Evolutionary conservation across 2,888 invertebrate genomes (phyloP).

Genomic region (Zygaena filipendulae): DNA sequence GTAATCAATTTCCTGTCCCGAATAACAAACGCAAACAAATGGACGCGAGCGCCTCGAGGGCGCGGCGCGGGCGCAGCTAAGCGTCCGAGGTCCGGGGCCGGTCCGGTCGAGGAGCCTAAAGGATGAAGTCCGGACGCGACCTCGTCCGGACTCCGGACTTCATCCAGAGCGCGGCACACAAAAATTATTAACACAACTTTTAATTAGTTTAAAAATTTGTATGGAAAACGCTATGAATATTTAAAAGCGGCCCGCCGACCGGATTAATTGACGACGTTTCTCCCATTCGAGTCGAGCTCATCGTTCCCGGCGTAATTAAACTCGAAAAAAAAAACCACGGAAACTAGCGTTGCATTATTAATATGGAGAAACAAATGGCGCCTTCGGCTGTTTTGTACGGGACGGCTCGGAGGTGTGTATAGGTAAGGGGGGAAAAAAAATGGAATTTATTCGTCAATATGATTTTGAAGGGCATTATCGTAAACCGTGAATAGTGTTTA

Average conservation of each 20-base stretch:
- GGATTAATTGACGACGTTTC: slow-evolving; percentile 57
- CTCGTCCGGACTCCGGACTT: slow-evolving; percentile 28
- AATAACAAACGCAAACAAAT: slow-evolving; percentile 22
- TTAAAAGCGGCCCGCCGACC: slow-evolving; percentile 52
- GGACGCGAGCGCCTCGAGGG: slow-evolving; percentile 7
- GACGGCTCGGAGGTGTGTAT: no score
- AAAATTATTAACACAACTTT: slow-evolving; percentile 51
- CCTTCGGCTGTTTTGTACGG: slow-evolving; percentile 43
- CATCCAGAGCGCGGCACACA: slow-evolving; percentile 24
- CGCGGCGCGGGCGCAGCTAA: slow-evolving; percentile 12
- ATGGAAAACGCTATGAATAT: slow-evolving; percentile 63
- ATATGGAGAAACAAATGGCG: slow-evolving; percentile 58
- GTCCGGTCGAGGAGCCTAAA: slow-evolving; percentile 4
- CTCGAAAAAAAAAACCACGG: slow-evolving; percentile 40
- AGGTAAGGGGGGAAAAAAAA: no score
- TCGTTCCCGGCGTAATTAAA: slow-evolving; percentile 48
- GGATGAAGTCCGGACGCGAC: slow-evolving; percentile 23
- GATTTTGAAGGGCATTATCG: slow-evolving; percentile 59
- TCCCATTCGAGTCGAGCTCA: slow-evolving; percentile 28
- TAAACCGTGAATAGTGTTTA: slow-evolving; percentile 60
- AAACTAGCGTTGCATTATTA: slow-evolving; percentile 53
- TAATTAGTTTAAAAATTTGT: slow-evolving; percentile 64
- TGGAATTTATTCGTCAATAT: slow-evolving; percentile 61
- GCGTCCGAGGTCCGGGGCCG: slow-evolving; percentile 5
- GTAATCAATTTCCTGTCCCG: slow-evolving; percentile 23